Conservation (phyloP, 2,113 vertebrate genomes). For the Lethenteron camtschaticum region DNA sequence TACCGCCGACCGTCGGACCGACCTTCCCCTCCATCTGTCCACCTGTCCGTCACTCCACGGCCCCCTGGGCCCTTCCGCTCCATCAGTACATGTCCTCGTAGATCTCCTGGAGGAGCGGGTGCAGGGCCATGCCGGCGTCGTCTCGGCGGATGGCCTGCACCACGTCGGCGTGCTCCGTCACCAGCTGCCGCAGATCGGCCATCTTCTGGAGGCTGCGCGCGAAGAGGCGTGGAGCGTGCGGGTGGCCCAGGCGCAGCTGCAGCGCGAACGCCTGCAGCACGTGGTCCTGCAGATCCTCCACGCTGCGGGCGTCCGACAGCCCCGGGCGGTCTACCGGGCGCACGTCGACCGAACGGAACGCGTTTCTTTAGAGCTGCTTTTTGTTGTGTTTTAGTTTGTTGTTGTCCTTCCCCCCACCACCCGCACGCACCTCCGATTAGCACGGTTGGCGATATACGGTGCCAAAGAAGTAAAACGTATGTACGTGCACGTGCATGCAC, state of each 20-base stretch:
- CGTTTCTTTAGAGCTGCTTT: no score
- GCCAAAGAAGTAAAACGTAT: no score
- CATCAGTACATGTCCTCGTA: constrained; percentile 86
- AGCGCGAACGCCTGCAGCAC: constrained; percentile 77
- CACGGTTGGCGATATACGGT: no score
- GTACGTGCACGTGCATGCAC: no score
- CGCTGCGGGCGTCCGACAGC: constrained; percentile 79
- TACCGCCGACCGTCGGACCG: constrained; percentile 21
- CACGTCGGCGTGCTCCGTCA: constrained; percentile 75
- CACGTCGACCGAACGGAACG: no score
- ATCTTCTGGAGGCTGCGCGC: constrained; percentile 97
- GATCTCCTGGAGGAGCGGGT: constrained; percentile 90
- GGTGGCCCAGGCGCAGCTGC: constrained; percentile 81
- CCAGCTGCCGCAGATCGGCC: constrained; percentile 93
- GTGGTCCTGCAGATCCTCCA: constrained; percentile 85
- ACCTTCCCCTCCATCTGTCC: constrained; percentile 67
- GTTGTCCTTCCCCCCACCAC: no score
- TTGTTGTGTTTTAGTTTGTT: no score
- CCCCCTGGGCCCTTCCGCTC: constrained; percentile 47
- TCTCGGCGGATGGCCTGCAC: constrained; percentile 78
- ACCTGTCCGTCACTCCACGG: constrained; percentile 64
- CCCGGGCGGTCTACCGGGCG: constrained; percentile 55
- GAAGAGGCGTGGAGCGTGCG: constrained; percentile 75
- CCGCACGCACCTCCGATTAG: no score
- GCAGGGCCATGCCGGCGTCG: constrained; percentile 70